Percentiles rank a stretch among this genome's conserved stretches.
phyloP scores from a whole-genome alignment of 2,113 vertebrate species.

The Onychorhynchus coronatus region DNA sequence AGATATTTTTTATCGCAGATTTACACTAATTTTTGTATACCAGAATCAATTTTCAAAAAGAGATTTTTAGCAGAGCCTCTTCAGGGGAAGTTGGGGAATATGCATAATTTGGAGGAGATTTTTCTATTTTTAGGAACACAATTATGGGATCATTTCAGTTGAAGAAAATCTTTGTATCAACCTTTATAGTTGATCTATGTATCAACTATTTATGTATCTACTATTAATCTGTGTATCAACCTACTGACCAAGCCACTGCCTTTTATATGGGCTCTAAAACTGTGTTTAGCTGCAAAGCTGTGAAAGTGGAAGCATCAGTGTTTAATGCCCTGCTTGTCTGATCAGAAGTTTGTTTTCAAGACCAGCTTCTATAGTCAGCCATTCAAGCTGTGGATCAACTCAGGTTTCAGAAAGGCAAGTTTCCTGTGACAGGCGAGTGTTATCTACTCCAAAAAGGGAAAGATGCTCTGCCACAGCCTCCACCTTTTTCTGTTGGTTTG shows the following conservation, averaged over 20 bases:
- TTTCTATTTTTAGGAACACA: neutral
- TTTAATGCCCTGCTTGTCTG: neutral
- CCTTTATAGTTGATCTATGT: too few species aligned
- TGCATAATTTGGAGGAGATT: neutral
- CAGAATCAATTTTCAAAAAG: neutral
- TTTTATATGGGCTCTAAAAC: neutral
- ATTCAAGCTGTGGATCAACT: neutral
- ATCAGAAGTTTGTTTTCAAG: neutral
- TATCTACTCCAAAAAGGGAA: neutral
- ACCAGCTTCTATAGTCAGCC: neutral
- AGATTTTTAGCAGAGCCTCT: neutral
- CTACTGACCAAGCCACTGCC: neutral
- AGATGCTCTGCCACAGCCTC: neutral
- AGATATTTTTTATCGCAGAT: neutral
- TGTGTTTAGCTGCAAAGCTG: neutral
- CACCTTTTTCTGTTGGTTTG: neutral
- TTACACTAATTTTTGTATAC: neutral
- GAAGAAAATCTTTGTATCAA: neutral
- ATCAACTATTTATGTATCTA: too few species aligned
- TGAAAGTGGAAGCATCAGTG: neutral
- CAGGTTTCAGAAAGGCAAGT: neutral
- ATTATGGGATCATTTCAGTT: neutral
- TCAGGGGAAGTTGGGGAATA: neutral
- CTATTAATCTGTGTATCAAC: too few species aligned
- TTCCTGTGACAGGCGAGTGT: rapidly evolving